Conservation (phyloP, 2,797 vertebrate genomes). For the Sandelia bainsii region DNA sequence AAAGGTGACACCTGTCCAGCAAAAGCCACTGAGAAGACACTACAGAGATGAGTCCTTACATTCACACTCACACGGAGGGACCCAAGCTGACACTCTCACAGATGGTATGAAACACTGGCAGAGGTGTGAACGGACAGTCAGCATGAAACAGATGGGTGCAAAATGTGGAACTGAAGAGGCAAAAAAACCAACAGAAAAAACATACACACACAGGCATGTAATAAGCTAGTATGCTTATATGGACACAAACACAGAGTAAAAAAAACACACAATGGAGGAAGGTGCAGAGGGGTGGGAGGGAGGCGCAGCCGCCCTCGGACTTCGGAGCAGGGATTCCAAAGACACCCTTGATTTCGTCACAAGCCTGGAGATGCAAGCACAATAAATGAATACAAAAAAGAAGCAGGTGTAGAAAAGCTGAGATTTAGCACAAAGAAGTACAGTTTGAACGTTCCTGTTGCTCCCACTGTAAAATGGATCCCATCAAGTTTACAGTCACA, state of each 20-base stretch:
- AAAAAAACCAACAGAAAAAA: slow-evolving; percentile 40
- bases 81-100: slow-evolving; percentile 61
- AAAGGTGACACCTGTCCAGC: slow-evolving; percentile 49
- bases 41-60: slow-evolving; percentile 32
- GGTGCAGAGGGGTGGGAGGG: slow-evolving; percentile 15
- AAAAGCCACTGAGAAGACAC: slow-evolving; percentile 32
- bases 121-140: slow-evolving; percentile 78
- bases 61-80: slow-evolving; percentile 31
- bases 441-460: slow-evolving; percentile 64
- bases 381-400: not conserved
- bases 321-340: slow-evolving; percentile 71
- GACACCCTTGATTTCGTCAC: slow-evolving; percentile 67
- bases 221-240: slow-evolving; percentile 41
- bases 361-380: slow-evolving; percentile 39
- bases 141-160: slow-evolving; percentile 78
- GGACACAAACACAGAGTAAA: slow-evolving; percentile 43
- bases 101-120: slow-evolving; percentile 74
- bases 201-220: slow-evolving; percentile 21
- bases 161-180: slow-evolving; percentile 67
- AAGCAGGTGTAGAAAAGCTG: not conserved
- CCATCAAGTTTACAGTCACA: slow-evolving; percentile 53
- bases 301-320: slow-evolving; percentile 59
- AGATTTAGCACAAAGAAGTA: not conserved
- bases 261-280: slow-evolving; percentile 32
- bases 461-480: slow-evolving; percentile 67